phyloP scores from a whole-genome alignment of 35 echinoderm and acorn worm species.

The Chiridota heheva region DNA sequence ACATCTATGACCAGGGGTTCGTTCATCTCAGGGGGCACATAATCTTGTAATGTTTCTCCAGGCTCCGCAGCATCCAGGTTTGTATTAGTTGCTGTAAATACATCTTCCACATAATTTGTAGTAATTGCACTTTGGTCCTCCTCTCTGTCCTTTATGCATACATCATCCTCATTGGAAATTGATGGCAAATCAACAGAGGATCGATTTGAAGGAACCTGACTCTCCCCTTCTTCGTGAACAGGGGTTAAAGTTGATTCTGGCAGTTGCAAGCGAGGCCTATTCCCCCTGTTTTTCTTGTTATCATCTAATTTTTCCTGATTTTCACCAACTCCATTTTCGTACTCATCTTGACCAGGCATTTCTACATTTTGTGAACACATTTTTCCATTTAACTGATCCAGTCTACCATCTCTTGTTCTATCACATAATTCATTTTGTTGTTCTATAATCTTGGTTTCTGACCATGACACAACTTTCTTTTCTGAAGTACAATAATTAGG shows the following conservation, averaged over 20 bases:
- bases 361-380: too few relatives aligned
- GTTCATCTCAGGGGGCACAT: neutral
- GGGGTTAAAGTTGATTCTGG: conserved; percentile 12
- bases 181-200: neutral
- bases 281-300: too few relatives aligned
- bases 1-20: neutral
- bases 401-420: too few relatives aligned
- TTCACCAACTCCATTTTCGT: too few relatives aligned
- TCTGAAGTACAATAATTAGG: too few relatives aligned
- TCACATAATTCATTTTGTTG: too few relatives aligned
- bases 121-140: neutral
- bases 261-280: conserved; percentile 11
- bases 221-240: conserved; percentile 36
- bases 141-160: neutral
- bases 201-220: conserved; percentile 3
- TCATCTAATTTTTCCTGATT: too few relatives aligned
- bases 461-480: too few relatives aligned
- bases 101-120: too few relatives aligned
- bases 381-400: too few relatives aligned
- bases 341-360: too few relatives aligned
- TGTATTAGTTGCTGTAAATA: neutral
- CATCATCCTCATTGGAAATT: neutral
- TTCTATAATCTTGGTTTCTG: too few relatives aligned
- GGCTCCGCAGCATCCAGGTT: neutral
- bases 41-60: neutral